Conservation (phyloP, 2,888 invertebrate species). For the Idaea biselata region DNA sequence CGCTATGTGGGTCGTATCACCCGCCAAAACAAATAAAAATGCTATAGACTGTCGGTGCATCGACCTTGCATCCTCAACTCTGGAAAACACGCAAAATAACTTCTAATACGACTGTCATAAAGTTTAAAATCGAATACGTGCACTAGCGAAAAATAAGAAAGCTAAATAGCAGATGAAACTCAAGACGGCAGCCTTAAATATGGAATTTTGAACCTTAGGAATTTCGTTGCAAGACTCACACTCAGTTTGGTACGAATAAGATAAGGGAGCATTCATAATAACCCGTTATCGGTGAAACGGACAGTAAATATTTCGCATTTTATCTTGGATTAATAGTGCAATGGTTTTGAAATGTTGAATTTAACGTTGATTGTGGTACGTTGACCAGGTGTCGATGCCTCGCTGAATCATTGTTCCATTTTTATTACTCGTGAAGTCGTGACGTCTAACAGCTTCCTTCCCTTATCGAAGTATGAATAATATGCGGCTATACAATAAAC, state of each 20-base stretch:
- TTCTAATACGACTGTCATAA: conserved; percentile 40
- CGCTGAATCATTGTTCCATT: conserved; percentile 27
- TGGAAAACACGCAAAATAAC: conserved; percentile 37
- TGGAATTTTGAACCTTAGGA: conserved; percentile 49
- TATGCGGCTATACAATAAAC: conserved; percentile 4
- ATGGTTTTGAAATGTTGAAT: conserved; percentile 67
- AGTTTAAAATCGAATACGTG: conserved; percentile 45
- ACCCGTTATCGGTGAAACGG: conserved; percentile 66
- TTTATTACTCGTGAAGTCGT: conserved; percentile 18
- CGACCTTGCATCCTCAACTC: conserved; percentile 69
- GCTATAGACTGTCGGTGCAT: conserved; percentile 74
- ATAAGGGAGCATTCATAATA: conserved; percentile 74
- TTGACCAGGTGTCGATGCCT: conserved; percentile 31
- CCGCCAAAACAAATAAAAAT: conserved; percentile 79
- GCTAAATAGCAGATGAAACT: conserved; percentile 75
- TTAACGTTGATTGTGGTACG: conserved; percentile 56
- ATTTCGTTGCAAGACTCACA: conserved; percentile 36
- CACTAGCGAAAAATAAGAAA: conserved; percentile 71
- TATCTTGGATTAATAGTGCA: conserved; percentile 67
- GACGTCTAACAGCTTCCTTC: conserved; percentile 4
- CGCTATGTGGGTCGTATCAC: conserved; percentile 75
- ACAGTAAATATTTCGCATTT: conserved; percentile 75
- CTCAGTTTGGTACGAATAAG: conserved; percentile 26
- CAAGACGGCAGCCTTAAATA: conserved; percentile 55
- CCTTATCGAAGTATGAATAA: conserved; percentile 10